Evolutionary conservation across 2,113 vertebrate species (phyloP).

Genomic region (Illadopsis cleaveri): DNA sequence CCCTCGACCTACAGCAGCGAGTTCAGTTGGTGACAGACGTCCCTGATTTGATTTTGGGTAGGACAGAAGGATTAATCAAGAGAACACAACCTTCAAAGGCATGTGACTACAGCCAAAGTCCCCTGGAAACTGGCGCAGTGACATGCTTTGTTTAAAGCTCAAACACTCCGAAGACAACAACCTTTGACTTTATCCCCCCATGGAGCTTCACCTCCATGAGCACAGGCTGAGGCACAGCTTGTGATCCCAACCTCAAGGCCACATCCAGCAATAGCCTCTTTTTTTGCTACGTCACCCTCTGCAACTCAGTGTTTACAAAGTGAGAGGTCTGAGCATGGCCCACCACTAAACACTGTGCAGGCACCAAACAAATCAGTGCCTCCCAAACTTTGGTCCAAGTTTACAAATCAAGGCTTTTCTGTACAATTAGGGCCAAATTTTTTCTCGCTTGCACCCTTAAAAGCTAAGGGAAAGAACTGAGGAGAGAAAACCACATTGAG

Average conservation of each 20-base stretch:
- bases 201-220: not conserved
- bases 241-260: not conserved
- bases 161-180: not conserved
- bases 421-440: not conserved
- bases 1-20: rapidly evolving
- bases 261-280: not conserved
- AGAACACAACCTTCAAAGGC: not conserved
- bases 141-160: not conserved
- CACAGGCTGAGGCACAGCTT: not conserved
- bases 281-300: not conserved
- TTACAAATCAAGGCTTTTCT: not conserved
- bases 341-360: not conserved
- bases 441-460: not conserved
- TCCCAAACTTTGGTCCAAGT: not conserved
- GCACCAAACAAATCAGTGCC: not conserved
- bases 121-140: not conserved
- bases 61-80: not conserved
- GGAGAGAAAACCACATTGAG: not conserved
- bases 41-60: not conserved
- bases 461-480: not conserved
- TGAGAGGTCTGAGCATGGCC: not conserved
- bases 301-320: rapidly evolving
- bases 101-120: not conserved
- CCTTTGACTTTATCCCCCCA: not conserved
- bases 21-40: not conserved